Evolutionary conservation across 1,140 invertebrate species (phyloP).

Genomic region (Drosophila orosa): DNA sequence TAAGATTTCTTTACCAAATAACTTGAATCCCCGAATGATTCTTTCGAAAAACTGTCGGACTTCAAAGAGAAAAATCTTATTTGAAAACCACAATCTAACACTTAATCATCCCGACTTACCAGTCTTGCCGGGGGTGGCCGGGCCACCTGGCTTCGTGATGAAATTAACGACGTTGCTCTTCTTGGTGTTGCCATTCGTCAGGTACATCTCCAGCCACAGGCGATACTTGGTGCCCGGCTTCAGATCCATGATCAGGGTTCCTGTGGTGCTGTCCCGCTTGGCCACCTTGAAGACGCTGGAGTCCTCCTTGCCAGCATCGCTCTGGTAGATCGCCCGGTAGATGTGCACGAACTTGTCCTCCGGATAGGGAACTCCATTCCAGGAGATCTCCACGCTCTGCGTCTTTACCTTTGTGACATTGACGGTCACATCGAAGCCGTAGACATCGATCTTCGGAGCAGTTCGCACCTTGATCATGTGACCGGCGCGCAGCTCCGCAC

Average conservation of each 20-base stretch:
- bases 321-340: constrained; percentile 93
- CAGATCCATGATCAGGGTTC: constrained; percentile 88
- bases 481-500: constrained; percentile 89
- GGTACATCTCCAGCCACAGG: constrained; percentile 93
- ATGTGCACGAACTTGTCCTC: constrained; percentile 96
- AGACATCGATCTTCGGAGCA: constrained; percentile 88
- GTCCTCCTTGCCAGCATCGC: constrained; percentile 90
- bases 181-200: constrained; percentile 94
- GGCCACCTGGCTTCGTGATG: constrained; percentile 90
- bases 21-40: constrained; percentile 64
- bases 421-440: constrained; percentile 91
- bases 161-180: constrained; percentile 95
- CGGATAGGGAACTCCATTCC: constrained; percentile 93
- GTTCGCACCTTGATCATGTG: constrained; percentile 88
- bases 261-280: constrained; percentile 90
- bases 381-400: constrained; percentile 90
- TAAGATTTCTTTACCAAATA: constrained; percentile 58
- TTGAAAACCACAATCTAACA: not conserved
- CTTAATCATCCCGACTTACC: constrained; percentile 36
- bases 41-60: constrained; percentile 68
- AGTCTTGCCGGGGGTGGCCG: constrained; percentile 83
- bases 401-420: constrained; percentile 90
- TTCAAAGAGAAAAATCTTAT: constrained; percentile 42
- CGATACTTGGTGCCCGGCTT: constrained; percentile 93
- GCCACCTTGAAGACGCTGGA: constrained; percentile 93